Evolutionary conservation across 2,113 vertebrate species (phyloP).

Genomic region (Cottus gobio): DNA sequence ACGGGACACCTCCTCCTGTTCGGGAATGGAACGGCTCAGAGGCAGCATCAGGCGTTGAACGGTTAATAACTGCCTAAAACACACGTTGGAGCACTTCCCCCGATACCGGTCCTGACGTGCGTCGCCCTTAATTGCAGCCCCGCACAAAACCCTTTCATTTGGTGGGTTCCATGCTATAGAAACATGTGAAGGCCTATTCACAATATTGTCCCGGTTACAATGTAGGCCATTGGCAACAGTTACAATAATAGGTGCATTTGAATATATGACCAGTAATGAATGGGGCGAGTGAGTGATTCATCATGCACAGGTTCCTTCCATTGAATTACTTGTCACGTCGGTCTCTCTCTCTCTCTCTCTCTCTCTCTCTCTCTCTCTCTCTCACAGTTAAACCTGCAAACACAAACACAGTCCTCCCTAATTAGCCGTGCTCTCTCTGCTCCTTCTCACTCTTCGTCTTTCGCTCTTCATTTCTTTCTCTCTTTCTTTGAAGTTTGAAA

Average conservation of each 20-base stretch:
- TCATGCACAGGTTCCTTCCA: neutral
- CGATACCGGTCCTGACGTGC: neutral
- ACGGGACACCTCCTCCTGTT: neutral
- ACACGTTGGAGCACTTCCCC: neutral
- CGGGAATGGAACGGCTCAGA: neutral
- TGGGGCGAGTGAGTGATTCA: conserved; percentile 13
- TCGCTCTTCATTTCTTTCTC: conserved; percentile 10
- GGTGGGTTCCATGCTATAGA: neutral
- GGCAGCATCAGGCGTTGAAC: neutral
- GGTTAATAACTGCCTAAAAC: neutral
- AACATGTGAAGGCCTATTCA: neutral
- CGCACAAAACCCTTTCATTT: neutral
- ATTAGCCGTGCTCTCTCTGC: conserved; percentile 30
- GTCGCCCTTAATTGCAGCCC: neutral
- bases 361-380: conserved; percentile 4
- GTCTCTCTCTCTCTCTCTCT: conserved; percentile 1
- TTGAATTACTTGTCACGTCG: conserved; percentile 27
- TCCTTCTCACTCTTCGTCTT: conserved; percentile 2
- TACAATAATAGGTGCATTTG: neutral
- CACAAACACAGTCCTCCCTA: conserved; percentile 43
- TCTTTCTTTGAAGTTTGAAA: conserved; percentile 65
- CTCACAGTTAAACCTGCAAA: conserved; percentile 19
- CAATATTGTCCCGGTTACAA: neutral
- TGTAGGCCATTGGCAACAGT: neutral
- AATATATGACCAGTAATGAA: neutral